Evolutionary conservation across 2,888 invertebrate species (phyloP), one percentile per base, ranked within the genome.

Genomic region (Podabrus alpinus): DNA sequence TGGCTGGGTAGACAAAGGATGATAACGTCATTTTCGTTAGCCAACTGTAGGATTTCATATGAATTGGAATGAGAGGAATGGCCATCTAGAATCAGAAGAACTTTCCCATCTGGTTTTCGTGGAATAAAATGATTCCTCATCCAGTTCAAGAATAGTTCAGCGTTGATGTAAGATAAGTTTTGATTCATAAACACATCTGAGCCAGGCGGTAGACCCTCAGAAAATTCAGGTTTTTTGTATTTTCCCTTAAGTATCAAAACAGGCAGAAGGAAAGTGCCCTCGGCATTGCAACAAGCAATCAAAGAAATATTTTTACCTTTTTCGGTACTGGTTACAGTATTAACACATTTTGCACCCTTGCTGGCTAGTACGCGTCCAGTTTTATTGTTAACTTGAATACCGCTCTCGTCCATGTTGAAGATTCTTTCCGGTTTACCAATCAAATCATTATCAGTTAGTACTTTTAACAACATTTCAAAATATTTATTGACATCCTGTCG

Each of bases 381-480:
- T 72, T 82, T 83, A 77, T 86, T 85, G 15, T 86, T 86, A 4
- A 85, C 79, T 72, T 86, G 85, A 5, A 86, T 73, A 4, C 85
- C 64, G 13, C 19, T 70, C 17, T 70, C 71, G 71, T 71, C 71
- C 21, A 66, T 66, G 19, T 87, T 87, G 71, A 79, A 87, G 21
- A 87, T 83, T 71, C 80, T 66, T 59, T 78, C 80, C 15, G 81
- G 84, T 74, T 83, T 81, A 71, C 80, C 78, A 62, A 81, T 16
- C 19, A 83, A 78, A 77, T 82, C 78, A 79, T 83, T 78, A 74
- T 82, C 80, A 24, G 73, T 74, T 59, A 82, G 71, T 68, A 80
- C 76, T 71, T 21, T 21, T 3, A 21, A 21, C 21, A 21, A 21
- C 21, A 21, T 21, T 21, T 21, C 21, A 21, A 21, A 74, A 71